Conservation (phyloP, 2,113 vertebrate species). For the Podarcis raffonei region DNA sequence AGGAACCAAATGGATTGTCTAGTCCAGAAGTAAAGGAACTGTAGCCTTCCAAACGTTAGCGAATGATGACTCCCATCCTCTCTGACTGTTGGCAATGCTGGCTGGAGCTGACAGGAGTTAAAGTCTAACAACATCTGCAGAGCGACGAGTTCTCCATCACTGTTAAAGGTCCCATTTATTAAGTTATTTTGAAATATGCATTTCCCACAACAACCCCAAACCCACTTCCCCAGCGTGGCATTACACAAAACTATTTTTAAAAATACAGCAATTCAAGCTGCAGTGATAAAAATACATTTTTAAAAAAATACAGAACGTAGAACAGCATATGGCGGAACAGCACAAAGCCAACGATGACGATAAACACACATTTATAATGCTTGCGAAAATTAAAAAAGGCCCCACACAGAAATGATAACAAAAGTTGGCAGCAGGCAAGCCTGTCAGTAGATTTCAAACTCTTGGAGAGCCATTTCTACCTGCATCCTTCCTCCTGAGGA, state of each 20-base stretch:
- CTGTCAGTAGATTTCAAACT: neutral
- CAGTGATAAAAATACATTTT: neutral
- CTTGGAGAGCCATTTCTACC: neutral
- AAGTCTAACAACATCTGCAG: no score
- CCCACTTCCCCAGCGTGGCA: neutral
- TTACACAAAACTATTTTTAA: no score
- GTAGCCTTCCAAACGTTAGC: no score
- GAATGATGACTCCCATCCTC: no score
- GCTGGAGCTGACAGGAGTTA: no score
- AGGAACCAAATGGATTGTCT: neutral
- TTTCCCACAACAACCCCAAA: neutral
- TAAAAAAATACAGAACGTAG: neutral
- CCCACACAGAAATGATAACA: neutral
- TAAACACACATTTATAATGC: neutral
- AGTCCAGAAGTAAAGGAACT: neutral
- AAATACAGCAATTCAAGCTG: neutral
- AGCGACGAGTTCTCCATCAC: no score
- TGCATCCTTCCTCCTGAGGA: neutral
- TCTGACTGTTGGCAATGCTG: no score
- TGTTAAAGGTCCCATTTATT: neutral
- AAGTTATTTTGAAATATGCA: neutral
- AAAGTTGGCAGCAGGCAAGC: neutral
- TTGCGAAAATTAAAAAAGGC: neutral
- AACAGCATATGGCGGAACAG: neutral
- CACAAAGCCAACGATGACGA: neutral